phyloP scores from a whole-genome alignment of 2,113 vertebrate species.

The Dicaeum eximium region DNA sequence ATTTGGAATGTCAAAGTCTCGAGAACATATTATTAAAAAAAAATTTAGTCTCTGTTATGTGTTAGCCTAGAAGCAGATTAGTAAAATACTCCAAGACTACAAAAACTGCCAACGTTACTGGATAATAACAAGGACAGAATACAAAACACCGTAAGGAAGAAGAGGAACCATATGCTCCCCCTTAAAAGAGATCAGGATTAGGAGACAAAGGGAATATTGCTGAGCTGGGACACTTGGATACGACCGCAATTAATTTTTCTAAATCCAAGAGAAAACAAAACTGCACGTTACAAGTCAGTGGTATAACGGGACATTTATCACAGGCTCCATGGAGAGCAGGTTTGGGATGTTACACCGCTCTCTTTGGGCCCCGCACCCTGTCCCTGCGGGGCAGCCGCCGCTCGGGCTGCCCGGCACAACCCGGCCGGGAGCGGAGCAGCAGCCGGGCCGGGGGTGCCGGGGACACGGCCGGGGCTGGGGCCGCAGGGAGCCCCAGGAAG shows the following conservation, averaged over 20 bases:
- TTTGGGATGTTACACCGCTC: neutral
- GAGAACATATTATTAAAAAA: neutral
- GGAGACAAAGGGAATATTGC: conserved; percentile 11
- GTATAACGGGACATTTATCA: too few species aligned
- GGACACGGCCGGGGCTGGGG: neutral
- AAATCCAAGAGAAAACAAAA: neutral
- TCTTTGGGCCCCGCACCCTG: accelerated
- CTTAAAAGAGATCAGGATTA: neutral
- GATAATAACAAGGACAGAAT: neutral
- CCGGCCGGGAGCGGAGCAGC: accelerated
- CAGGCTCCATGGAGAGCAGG: neutral
- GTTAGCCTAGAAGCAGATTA: neutral
- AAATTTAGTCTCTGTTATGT: neutral
- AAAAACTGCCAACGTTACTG: neutral
- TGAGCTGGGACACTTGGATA: neutral
- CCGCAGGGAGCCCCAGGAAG: neutral
- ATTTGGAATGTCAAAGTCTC: neutral
- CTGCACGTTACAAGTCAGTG: neutral
- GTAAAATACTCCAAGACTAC: neutral
- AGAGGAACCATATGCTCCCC: conserved; percentile 1
- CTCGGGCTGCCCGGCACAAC: neutral
- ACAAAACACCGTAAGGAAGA: neutral
- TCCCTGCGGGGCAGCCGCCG: neutral
- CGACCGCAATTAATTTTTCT: neutral
- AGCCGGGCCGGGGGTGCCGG: neutral